Percentiles rank a stretch among this genome's conserved stretches.
Conservation (phyloP, 2,888 invertebrate species). For the Chaitophorus viminalis region DNA sequence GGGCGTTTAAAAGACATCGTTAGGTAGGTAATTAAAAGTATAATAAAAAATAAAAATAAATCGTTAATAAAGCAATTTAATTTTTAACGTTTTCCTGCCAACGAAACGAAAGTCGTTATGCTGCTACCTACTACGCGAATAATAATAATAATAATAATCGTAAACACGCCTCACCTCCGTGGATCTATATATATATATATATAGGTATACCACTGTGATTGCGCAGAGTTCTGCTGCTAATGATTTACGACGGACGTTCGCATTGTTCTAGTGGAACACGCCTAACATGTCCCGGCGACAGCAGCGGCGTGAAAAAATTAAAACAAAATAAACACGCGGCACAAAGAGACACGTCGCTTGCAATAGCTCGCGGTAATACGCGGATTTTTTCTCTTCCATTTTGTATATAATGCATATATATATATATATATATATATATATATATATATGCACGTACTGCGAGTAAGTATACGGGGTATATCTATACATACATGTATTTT, state of each 20-base stretch:
- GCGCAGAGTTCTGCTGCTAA: neutral
- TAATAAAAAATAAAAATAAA: neutral
- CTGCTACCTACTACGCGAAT: neutral
- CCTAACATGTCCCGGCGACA: neutral
- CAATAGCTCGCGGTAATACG: neutral
- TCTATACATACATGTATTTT: too few species aligned
- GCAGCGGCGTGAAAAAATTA: neutral
- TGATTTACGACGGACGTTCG: neutral
- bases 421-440: too few species aligned
- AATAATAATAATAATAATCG: neutral
- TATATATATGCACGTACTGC: too few species aligned
- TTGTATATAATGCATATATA: too few species aligned
- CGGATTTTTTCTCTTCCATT: too few species aligned
- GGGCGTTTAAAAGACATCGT: neutral
- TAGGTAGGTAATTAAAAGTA: neutral
- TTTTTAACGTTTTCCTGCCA: neutral
- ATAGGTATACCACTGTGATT: too few species aligned
- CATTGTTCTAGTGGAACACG: neutral
- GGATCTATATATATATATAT: too few species aligned
- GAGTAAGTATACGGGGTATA: too few species aligned
- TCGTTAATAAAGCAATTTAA: neutral
- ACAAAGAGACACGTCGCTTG: neutral
- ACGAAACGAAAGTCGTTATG: neutral
- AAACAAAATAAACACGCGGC: neutral
- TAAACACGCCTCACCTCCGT: neutral